Evolutionary conservation across 23 tunicate genomes (phyloP).

Genomic region (Styela clava): DNA sequence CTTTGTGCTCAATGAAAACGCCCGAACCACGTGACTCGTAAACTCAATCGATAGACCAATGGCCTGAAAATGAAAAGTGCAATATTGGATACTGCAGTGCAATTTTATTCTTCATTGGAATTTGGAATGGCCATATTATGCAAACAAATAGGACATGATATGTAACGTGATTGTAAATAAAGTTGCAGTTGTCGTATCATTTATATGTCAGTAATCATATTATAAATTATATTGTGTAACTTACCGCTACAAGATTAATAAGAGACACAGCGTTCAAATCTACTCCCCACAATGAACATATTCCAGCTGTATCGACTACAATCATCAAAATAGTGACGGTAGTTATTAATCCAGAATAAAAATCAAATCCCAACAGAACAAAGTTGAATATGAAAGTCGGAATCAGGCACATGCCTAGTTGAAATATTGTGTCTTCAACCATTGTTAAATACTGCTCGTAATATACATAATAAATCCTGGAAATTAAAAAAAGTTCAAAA

Average conservation of each 20-base stretch:
- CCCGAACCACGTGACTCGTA: conserved; percentile 82
- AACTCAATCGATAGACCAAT: conserved; percentile 97
- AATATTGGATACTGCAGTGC: too few relatives aligned
- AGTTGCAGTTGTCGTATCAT: too few relatives aligned
- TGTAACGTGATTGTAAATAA: too few relatives aligned
- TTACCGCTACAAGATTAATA: conserved; percentile 90
- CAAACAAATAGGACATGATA: too few relatives aligned
- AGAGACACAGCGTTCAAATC: conserved; percentile 93
- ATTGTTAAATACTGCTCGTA: conserved; percentile 98
- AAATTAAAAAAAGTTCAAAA: conserved; percentile 16
- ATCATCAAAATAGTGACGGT: conserved; percentile 87
- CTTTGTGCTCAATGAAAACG: conserved; percentile 70
- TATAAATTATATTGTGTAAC: too few relatives aligned
- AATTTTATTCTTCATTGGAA: too few relatives aligned
- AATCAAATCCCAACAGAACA: conserved; percentile 89
- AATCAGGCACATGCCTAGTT: conserved; percentile 87
- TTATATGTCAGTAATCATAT: too few relatives aligned
- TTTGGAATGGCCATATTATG: too few relatives aligned
- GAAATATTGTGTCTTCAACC: conserved; percentile 73
- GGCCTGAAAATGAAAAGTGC: conserved; percentile 68
- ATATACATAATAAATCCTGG: conserved; percentile 90
- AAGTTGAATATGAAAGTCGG: conserved; percentile 90
- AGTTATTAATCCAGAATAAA: conserved; percentile 80
- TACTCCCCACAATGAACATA: conserved; percentile 96
- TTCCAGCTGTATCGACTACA: conserved; percentile 94